Base-by-base conservation (phyloP, 2,888 invertebrate genomes). In the Podabrus alpinus region DNA sequence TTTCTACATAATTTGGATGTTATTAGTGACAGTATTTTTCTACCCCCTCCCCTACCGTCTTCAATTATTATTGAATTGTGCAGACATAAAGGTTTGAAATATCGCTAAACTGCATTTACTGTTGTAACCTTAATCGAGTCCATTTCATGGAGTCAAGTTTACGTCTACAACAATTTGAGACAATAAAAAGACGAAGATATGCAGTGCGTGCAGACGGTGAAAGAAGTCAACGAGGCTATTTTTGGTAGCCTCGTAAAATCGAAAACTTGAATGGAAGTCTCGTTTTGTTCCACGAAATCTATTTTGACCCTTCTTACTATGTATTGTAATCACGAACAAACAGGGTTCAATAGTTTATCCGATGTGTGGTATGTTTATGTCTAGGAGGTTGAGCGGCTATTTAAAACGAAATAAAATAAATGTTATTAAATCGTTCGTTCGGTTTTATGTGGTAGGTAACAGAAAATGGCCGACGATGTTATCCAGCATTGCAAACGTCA, bases 141-240 rank as follows among this genome's bases (percentile, higher is more conserved):
- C 45, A 45, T 45, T 45, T 45, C n/a, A 45, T n/a, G 45, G 45
- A 45, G 45, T 45, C 61, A 29, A 72, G 70, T 77, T 77, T 77
- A 77, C 74, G 74, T 68, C 74, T 59, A 71, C 77, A 72, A 74
- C 72, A 69, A 69, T 72, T 69, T 71, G 66, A 45, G 59, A 68
- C 72, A 71, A 75, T 75, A 69, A 72, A 77, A 76, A 72, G 66
- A 45, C 68, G 66, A 45, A 67, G 69, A 62, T 60, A 69, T 69
- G 70, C 70, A 5, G 45, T 45, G 45, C 45, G n/a, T 45, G 45
- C 45, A 45, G n/a, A 45, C 45, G 45, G 7, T 45, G 45, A n/a
- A 45, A 45, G 45, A 45, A 45, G 45, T 45, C 45, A n/a, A 45
- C 45, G 45, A 45, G 7, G 45, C n/a, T 45, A 45, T 45, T 71